These are phyloP conservation scores for Melanotus villosus DNA, from an alignment of 2,888 invertebrate species.

Conservation along the genomic window DNA sequence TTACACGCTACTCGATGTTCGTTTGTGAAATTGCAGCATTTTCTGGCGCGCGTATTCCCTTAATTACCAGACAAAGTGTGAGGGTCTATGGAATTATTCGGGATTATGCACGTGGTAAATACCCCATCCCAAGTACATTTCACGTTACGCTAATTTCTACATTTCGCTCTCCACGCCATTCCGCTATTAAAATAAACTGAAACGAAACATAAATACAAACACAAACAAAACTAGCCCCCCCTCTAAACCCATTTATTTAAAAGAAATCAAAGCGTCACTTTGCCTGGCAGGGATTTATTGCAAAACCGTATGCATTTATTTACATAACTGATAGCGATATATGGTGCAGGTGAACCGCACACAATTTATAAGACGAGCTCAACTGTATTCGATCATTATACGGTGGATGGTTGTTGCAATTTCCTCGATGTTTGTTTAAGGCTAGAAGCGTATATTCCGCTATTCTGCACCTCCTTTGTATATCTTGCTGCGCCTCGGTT, in stretches of 20 bases:
- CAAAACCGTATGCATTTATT: conserved; percentile 21
- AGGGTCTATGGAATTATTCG: conserved; percentile 45
- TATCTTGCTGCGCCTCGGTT: conserved; percentile 43
- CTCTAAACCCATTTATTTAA: conserved; percentile 6
- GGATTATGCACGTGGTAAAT: conserved; percentile 44
- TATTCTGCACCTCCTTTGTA: conserved; percentile 51
- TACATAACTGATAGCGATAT: conserved; percentile 31
- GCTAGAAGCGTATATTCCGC: conserved; percentile 47
- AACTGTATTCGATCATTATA: conserved; percentile 45
- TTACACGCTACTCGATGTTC: conserved; percentile 31
- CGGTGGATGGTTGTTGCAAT: conserved; percentile 50
- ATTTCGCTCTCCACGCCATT: conserved; percentile 27
- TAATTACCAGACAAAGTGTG: conserved; percentile 41
- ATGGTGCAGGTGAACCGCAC: conserved; percentile 24
- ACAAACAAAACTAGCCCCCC: background rate
- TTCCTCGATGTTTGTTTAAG: conserved; percentile 50
- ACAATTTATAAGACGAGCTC: conserved; percentile 26
- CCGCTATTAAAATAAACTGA: conserved; percentile 34
- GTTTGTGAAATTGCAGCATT: conserved; percentile 32
- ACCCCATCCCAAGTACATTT: conserved; percentile 41
- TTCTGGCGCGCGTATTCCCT: conserved; percentile 32
- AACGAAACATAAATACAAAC: conserved; percentile 11
- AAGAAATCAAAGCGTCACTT: conserved; percentile 18
- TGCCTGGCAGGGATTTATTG: conserved; percentile 10
- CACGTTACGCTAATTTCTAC: conserved; percentile 32